Base-by-base conservation (phyloP, 1,140 invertebrate genomes). In the Diorhabda elongata region DNA sequence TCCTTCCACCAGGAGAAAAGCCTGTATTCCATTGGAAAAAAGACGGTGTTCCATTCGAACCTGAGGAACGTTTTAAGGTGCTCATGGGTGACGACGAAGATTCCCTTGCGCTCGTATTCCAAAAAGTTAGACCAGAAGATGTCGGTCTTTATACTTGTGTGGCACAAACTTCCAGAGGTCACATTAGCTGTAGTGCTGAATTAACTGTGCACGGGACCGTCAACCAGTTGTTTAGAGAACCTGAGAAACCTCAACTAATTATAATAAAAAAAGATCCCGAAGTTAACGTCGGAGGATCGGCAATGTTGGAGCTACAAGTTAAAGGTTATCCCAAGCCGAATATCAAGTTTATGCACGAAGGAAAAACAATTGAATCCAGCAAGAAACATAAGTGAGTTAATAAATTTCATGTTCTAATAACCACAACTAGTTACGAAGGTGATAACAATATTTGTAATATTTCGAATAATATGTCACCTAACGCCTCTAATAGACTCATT, bases 121-220 rank as follows among this genome's bases (percentile, higher is more conserved):
- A 96, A 76, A 93, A 97, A 75, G 95, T 97, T 0, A 93, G 90
- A 76, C 93, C 93, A 0, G 94, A 96, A 78, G 95, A 98, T 81
- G 94, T 94, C 42, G 96, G 96, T 4, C 84, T 96, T 3, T 98
- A 98, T 80, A 98, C 96, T 0, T 98, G 95, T 76, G 94, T 97
- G 1, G 96, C 96, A 0, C 93, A 95, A 77, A 98, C 96, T 2
- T 89, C 88, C 44, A 91, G 91, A 69, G 95, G 95, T 52, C 94
- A 94, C 75, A 97, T 98, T 62, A 95, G 94, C 58, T 97, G 94
- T 81, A 95, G 92, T 77, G 95, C 95, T 4, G 95, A 97, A 77
- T 84, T 97, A 2, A 96, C 93, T 9, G 95, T 97, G 2, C 93
- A 96, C 85, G 93, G 91, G 58, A 86, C 92, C 0, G 89, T 96